Conservation (phyloP, 2,113 vertebrate species). For the Lophochroa leadbeateri region DNA sequence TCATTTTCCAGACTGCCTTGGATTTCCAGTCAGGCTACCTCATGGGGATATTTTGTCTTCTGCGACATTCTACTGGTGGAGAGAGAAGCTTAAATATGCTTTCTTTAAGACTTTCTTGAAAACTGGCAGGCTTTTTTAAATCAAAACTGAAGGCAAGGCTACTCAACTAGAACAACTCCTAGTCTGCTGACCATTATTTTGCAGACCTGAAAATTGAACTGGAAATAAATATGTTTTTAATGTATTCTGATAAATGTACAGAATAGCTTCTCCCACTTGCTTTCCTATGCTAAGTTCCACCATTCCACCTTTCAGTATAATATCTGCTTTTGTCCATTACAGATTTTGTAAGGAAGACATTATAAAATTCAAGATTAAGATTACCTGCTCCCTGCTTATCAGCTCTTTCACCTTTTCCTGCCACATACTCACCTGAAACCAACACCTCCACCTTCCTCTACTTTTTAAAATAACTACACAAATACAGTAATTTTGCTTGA, state of each 20-base stretch:
- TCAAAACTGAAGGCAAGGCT: not conserved
- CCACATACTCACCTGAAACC: not conserved
- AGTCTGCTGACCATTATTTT: conserved; percentile 11
- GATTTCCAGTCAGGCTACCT: conserved; percentile 26
- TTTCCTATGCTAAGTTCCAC: not conserved
- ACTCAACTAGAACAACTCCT: not conserved
- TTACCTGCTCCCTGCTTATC: not conserved
- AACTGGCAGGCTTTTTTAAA: not conserved
- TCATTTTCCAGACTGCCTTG: conserved; percentile 37
- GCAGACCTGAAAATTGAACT: not conserved
- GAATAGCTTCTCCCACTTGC: not conserved
- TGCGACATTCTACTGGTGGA: not conserved
- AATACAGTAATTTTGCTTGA: not conserved
- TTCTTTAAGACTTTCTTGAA: conserved; percentile 16
- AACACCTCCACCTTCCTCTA: not conserved
- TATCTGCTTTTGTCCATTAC: not conserved
- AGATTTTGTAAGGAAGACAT: not conserved
- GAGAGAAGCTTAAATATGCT: not conserved
- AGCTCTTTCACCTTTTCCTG: not conserved
- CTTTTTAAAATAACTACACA: not conserved
- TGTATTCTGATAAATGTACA: not conserved
- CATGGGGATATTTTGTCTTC: conserved; percentile 32
- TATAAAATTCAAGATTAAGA: not conserved
- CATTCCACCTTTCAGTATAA: not conserved
- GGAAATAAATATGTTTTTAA: not conserved